Base-by-base conservation (phyloP, 37 sponge, comb jelly and placozoan genomes). In the Agelas oroides region DNA sequence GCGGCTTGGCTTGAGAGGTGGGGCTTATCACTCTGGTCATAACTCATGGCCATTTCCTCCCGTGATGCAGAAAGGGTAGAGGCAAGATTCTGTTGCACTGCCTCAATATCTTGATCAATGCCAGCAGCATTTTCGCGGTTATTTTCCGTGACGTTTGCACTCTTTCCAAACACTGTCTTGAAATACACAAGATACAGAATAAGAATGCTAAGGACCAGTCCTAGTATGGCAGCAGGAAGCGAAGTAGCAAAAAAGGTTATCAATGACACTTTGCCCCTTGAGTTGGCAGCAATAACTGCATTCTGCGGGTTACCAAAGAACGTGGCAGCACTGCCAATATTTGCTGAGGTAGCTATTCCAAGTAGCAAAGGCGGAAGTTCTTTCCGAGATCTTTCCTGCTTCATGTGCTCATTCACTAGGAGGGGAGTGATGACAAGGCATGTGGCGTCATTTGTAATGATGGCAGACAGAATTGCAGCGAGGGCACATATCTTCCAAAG, bases 261-360 rank as follows among this genome's bases (percentile, higher is more conserved):
- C 37, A 95, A 71, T 33, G 72, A 67, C 14, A 91, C 84, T 20
- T 64, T 75, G 8, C 85, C 86, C 16, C 53, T 62, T 55, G 93
- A 76, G 58, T 80, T 70, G 53, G 81, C 81, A 24, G 92, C 95
- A 67, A 95, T 95, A 78, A 92, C 91, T 5, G 95, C 95, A 73
- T 95, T 95, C 81, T 95, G 92, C 3, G 95, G 95, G 63, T 95
- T 95, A 13, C 95, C 95, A 71, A 95, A 92, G 59, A 95, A 79
- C 0, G 95, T 95, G 20, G 95, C 89, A 5, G 92, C 89, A 83
- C 95, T 95, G 18, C 95, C 95, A 63, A 95, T 95, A 67, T 95
- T 95, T 17, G 92, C 73, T 34, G 92, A 95, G 12, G 95, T 95
- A 6, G 95, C 95, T 36, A 95, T 95, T 6, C 85, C 95, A 15